These are phyloP conservation scores for Dasyprocta punctata DNA, from an alignment of 2,113 vertebrate genomes.

Conservation along the genomic window DNA sequence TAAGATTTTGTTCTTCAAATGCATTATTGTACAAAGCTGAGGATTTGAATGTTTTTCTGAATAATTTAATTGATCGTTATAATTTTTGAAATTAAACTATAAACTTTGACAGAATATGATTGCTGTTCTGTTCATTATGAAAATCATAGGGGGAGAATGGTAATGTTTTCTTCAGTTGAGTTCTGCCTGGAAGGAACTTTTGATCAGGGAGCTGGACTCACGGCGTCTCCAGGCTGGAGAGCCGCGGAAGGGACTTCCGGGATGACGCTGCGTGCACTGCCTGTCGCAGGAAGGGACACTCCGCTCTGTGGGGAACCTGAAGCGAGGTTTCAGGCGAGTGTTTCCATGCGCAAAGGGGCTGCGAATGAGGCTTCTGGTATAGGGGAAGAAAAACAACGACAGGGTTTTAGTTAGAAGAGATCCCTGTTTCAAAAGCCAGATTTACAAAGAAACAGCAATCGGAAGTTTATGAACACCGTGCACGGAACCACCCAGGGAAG, in stretches of 20 bases:
- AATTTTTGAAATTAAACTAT: background rate
- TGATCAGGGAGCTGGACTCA: background rate
- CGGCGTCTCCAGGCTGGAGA: background rate
- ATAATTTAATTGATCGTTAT: background rate
- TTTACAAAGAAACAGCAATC: background rate
- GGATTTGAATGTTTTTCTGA: slow-evolving; percentile 8
- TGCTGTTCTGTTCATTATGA: background rate
- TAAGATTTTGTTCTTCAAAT: slow-evolving; percentile 26
- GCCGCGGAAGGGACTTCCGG: background rate
- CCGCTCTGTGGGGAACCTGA: background rate
- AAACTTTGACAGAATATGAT: background rate
- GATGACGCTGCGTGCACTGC: fast-evolving
- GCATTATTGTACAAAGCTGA: background rate
- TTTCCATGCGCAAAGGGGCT: background rate
- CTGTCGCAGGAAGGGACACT: background rate
- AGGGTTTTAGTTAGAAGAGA: background rate
- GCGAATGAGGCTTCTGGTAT: background rate
- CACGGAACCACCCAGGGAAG: background rate
- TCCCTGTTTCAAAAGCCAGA: background rate
- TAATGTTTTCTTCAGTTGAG: background rate
- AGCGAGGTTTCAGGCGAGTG: background rate
- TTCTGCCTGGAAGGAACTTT: background rate
- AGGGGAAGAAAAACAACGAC: background rate
- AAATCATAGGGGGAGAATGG: background rate
- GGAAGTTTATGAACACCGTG: background rate